Conservation (phyloP, 2,113 vertebrate genomes). For the Neolamprologus kungweensis region DNA sequence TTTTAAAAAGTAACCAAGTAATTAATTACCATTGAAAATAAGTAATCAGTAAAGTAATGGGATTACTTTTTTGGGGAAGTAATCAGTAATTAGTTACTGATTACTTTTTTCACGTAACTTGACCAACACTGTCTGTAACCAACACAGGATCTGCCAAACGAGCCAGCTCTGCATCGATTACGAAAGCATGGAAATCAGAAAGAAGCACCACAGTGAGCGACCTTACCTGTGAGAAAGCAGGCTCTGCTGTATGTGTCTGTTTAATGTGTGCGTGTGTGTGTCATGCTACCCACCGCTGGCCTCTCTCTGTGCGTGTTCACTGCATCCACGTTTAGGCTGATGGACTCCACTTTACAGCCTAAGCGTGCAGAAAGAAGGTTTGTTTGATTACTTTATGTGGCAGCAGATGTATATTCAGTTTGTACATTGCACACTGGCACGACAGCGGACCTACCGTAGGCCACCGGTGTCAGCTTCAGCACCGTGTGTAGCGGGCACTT, state of each 20-base stretch:
- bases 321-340: slow-evolving; percentile 86
- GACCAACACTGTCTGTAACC: neutral
- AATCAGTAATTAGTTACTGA: no score
- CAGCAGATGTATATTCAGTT: neutral
- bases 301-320: slow-evolving; percentile 94
- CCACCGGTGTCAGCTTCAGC: slow-evolving; percentile 93
- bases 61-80: no score
- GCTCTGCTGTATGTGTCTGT: neutral
- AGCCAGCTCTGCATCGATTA: neutral
- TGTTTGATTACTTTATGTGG: neutral
- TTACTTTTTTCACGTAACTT: neutral
- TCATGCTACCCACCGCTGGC: slow-evolving; percentile 80
- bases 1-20: no score
- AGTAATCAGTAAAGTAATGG: no score
- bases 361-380: neutral
- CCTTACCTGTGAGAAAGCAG: neutral
- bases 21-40: no score
- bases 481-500: slow-evolving; percentile 93
- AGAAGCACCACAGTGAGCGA: neutral
- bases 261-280: neutral
- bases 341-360: slow-evolving; percentile 96
- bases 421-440: rapidly evolving
- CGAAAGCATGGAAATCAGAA: neutral
- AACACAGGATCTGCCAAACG: neutral
- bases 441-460: slow-evolving; percentile 80